Base-by-base conservation (phyloP, 2,113 vertebrate genomes). In the Pardalotus punctatus region DNA sequence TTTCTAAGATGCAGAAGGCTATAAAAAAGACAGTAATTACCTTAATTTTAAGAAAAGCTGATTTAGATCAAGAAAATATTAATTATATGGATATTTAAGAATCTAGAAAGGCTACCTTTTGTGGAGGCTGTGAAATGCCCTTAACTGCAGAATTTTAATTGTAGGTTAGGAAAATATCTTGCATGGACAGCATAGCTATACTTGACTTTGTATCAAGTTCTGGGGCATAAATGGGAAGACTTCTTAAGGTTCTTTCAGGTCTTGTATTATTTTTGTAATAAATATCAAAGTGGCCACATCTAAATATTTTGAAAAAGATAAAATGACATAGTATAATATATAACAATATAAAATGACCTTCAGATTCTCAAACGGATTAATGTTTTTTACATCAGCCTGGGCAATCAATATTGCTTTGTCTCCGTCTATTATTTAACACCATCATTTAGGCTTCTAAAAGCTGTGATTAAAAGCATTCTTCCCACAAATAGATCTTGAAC, bases 401-500 rank as follows among this genome's bases (percentile, higher is more conserved):
- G 0, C 28, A 76, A 79, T 87, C 90, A 72, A 61, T 94, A 85
- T 69, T 85, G 40, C 29, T 76, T 93, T 71, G 31, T 84, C 35
- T 86, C 48, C 65, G 43, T 81, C 65, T 64, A 69, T 92, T 93
- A 53, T 90, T 92, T 95, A 90, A 83, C 42, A 42, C 53, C 33
- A n/a, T 45, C 50, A 33, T 93, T 93, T 50, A 61, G 60, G 42
- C 27, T 94, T 86, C 42, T 93, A 90, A 94, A 92, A 86, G 82
- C 88, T 86, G 58, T 96, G 50, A 90, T 95, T 94, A 93, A 96
- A 95, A 82, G 50, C 54, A 31, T 82, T 82, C 79, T 95, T 73
- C 67, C 88, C 74, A 93, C 90, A 92, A 90, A 82, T 57, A 69
- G 65, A 36, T 86, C 50, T 90, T 4, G 1, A 86, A 66, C 28